These are phyloP conservation scores for Cataglyphis livida DNA, from an alignment of 2,888 invertebrate species.

Conservation along the genomic window DNA sequence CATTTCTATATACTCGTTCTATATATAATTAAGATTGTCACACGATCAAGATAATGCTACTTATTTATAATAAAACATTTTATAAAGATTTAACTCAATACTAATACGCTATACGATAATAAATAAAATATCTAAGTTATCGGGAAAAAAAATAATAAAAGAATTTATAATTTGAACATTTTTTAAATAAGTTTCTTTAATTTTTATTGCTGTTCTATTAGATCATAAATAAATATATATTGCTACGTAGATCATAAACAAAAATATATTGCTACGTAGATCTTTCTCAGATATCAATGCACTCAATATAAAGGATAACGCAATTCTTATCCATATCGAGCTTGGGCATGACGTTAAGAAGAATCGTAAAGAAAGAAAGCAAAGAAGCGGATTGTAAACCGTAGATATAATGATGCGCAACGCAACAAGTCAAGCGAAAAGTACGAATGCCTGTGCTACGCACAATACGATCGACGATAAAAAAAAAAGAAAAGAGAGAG, in stretches of 20 bases:
- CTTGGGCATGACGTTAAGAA: not conserved
- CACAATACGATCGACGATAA: slow-evolving; percentile 17
- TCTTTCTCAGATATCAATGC: not conserved
- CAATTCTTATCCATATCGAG: slow-evolving; percentile 19
- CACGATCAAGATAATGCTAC: not conserved
- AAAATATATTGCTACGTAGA: not conserved
- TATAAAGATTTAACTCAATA: not conserved
- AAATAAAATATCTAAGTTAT: not conserved
- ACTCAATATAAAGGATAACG: not conserved
- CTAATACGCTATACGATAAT: not conserved
- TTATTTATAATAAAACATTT: not conserved
- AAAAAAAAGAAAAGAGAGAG: not conserved
- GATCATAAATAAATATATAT: not conserved
- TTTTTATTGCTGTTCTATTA: not conserved
- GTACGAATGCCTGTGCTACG: not conserved
- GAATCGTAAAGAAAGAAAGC: not conserved
- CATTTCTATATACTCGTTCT: not conserved
- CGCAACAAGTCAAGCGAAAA: slow-evolving; percentile 49
- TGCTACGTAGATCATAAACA: not conserved
- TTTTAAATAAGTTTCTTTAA: not conserved
- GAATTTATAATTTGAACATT: not conserved
- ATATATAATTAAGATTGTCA: not conserved
- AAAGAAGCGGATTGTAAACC: slow-evolving; percentile 30
- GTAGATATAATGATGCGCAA: slow-evolving; percentile 29
- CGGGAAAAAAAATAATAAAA: not conserved